A percentile compares a stretch with the other conserved stretches of the same genome.
phyloP scores from a whole-genome alignment of 1,140 invertebrate genomes.

The roundworm (Caenorhabditis elegans) region WBcel235 BX284602.5:5398501-5399000 shows the following conservation, averaged over 20 bases:
- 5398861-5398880: conserved; percentile 26
- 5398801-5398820: conserved; percentile 9
- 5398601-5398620: conserved; percentile 66
- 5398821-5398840: conserved; percentile 5
- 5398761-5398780: conserved; percentile 26
- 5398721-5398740: background rate
- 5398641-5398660: conserved; percentile 63
- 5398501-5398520: too few species aligned
- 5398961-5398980: background rate
- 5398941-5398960: background rate
- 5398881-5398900: background rate
- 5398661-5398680: conserved; percentile 58
- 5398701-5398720: background rate
- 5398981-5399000: conserved; percentile 1
- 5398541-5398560: conserved; percentile 57
- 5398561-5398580: conserved; percentile 62
- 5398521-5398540: background rate
- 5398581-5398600: conserved; percentile 64
- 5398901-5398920: background rate
- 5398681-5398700: too few species aligned
- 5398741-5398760: background rate
- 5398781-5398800: background rate
- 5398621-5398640: conserved; percentile 62
- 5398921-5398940: background rate
- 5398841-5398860: background rate